These are phyloP conservation scores for Helicoverpa assulta DNA, from an alignment of 2,888 invertebrate genomes.

Conservation along the genomic window DNA sequence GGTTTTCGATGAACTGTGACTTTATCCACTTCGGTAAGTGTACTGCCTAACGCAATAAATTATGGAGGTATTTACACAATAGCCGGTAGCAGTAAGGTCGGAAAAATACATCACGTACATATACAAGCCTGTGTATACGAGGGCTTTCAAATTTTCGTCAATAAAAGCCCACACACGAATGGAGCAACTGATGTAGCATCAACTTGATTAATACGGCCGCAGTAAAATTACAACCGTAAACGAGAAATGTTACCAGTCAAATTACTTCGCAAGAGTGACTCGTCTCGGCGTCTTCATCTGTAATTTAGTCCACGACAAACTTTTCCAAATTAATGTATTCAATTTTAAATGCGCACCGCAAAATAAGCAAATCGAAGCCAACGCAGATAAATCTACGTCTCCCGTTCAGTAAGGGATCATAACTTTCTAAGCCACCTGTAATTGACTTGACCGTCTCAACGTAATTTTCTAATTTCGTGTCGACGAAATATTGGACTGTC, in stretches of 20 bases:
- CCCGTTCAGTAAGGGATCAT: conserved; percentile 73
- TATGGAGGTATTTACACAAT: not conserved
- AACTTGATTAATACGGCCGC: conserved; percentile 67
- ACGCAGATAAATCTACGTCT: conserved; percentile 81
- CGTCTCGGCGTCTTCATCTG: conserved; percentile 63
- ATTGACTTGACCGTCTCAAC: conserved; percentile 73
- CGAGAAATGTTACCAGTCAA: conserved; percentile 69
- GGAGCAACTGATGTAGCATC: conserved; percentile 58
- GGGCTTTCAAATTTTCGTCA: conserved; percentile 46
- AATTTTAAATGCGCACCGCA: conserved; percentile 73
- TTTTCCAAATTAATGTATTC: conserved; percentile 79
- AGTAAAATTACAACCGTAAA: conserved; percentile 67
- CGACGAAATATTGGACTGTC: conserved; percentile 55
- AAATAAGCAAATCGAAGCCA: conserved; percentile 79
- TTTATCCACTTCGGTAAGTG: no score
- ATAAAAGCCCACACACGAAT: conserved; percentile 45
- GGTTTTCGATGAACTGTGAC: no score
- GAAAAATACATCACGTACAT: conserved; percentile 19
- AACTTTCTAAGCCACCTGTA: conserved; percentile 83
- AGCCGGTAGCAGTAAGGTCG: not conserved
- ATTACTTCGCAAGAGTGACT: conserved; percentile 65
- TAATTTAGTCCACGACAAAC: conserved; percentile 72
- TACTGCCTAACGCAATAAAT: no score
- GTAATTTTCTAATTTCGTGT: conserved; percentile 74
- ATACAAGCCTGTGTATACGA: not conserved